Percentiles rank a stretch among this genome's conserved stretches.
phyloP scores from a whole-genome alignment of 2,888 invertebrate genomes.

The Cheilosia soror region DNA sequence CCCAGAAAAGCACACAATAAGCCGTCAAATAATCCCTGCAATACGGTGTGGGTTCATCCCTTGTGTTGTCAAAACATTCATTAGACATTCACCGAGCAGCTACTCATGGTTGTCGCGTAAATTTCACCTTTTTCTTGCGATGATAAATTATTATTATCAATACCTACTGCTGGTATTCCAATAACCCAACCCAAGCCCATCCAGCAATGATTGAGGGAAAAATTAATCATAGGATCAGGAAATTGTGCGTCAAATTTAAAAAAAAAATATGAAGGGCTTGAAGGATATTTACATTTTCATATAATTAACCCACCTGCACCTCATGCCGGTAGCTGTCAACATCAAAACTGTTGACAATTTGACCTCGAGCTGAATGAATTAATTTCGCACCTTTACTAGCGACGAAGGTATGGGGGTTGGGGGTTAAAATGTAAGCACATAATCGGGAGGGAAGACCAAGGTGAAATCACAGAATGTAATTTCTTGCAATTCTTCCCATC shows the following conservation, averaged over 20 bases:
- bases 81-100: not conserved
- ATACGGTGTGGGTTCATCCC: slow-evolving; percentile 30
- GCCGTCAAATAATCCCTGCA: slow-evolving; percentile 19
- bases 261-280: not conserved
- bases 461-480: no score
- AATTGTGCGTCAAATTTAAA: slow-evolving; percentile 1
- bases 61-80: slow-evolving; percentile 17
- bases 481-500: not conserved
- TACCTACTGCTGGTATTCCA: not conserved
- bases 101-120: slow-evolving; percentile 15
- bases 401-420: no score
- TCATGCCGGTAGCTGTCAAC: no score
- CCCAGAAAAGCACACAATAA: slow-evolving; percentile 15
- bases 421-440: no score
- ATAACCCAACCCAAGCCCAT: not conserved
- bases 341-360: no score
- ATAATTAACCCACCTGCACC: no score
- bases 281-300: no score
- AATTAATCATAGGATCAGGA: slow-evolving; percentile 11
- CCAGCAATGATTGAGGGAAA: slow-evolving; percentile 29
- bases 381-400: no score
- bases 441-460: no score
- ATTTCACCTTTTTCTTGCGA: not conserved
- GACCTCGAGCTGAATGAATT: no score
- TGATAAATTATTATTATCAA: slow-evolving; percentile 20